phyloP scores from a whole-genome alignment of 1,140 invertebrate genomes.

The Drosophila elegans region DNA sequence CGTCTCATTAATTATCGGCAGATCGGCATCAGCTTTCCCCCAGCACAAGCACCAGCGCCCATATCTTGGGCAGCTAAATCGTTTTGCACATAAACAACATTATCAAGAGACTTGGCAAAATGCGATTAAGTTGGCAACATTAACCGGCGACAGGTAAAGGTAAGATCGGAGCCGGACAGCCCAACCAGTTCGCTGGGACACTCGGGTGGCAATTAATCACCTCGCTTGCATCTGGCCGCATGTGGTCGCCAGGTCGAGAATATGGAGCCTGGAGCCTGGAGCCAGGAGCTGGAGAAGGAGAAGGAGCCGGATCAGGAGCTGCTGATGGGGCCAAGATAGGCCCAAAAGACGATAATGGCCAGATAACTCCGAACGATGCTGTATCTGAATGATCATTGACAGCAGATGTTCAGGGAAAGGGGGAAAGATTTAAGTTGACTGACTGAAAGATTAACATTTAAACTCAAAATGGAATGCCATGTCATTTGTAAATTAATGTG shows the following conservation, averaged over 20 bases:
- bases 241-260: slow-evolving; percentile 14
- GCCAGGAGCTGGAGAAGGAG: slow-evolving; percentile 2
- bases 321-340: slow-evolving; percentile 46
- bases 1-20: slow-evolving; percentile 70
- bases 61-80: slow-evolving; percentile 43
- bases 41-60: not conserved
- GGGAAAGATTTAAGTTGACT: not conserved
- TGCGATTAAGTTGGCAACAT: slow-evolving; percentile 81
- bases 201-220: slow-evolving; percentile 58
- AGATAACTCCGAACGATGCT: slow-evolving; percentile 32
- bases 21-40: slow-evolving; percentile 6
- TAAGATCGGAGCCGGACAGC: not conserved
- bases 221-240: slow-evolving; percentile 47
- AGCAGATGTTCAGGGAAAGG: slow-evolving; percentile 8
- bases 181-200: slow-evolving; percentile 42
- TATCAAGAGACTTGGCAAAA: slow-evolving; percentile 74
- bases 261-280: not conserved
- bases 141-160: slow-evolving; percentile 64
- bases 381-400: slow-evolving; percentile 41
- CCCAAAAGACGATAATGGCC: slow-evolving; percentile 40
- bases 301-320: slow-evolving; percentile 34
- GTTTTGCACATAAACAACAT: slow-evolving; percentile 81
- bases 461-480: not conserved
- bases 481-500: not conserved
- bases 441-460: slow-evolving; percentile 1